Conservation (phyloP, 2,888 invertebrate species). For the Netelia melanura region DNA sequence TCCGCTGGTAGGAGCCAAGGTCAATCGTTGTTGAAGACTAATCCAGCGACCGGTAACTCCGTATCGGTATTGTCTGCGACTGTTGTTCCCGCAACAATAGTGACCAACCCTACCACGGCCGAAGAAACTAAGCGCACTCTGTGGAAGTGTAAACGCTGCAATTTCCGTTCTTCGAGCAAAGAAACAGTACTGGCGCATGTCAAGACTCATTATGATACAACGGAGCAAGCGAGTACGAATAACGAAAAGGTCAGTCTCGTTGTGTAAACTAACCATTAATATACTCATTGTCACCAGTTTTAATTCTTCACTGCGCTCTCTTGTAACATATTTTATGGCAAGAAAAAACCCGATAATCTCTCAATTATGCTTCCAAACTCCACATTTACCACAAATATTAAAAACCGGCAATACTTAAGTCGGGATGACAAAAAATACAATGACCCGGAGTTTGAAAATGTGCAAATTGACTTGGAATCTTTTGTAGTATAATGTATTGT, state of each 20-base stretch:
- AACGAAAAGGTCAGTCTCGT: constrained; percentile 67
- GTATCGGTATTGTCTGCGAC: constrained; percentile 62
- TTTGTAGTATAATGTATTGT: constrained; percentile 9
- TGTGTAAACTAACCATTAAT: neutral
- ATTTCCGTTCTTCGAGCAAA: constrained; percentile 90
- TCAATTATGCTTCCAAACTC: too few relatives aligned
- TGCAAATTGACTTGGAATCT: neutral
- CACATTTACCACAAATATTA: too few relatives aligned
- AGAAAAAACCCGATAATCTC: too few relatives aligned
- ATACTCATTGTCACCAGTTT: too few relatives aligned
- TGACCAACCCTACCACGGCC: constrained; percentile 73
- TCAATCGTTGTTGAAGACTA: constrained; percentile 77
- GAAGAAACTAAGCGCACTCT: constrained; percentile 90
- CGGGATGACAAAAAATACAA: neutral
- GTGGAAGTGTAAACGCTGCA: constrained; percentile 96
- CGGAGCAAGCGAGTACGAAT: constrained; percentile 73
- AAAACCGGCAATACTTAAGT: neutral
- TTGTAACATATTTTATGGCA: too few relatives aligned
- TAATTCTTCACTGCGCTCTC: too few relatives aligned
- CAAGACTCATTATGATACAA: constrained; percentile 87
- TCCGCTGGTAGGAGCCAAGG: constrained; percentile 85
- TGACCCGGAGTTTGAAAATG: neutral
- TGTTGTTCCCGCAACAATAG: constrained; percentile 62
- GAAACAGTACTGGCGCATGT: constrained; percentile 89
- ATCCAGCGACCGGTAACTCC: constrained; percentile 65